phyloP scores from a whole-genome alignment of 2,797 vertebrate genomes.

The Pygocentrus nattereri region DNA sequence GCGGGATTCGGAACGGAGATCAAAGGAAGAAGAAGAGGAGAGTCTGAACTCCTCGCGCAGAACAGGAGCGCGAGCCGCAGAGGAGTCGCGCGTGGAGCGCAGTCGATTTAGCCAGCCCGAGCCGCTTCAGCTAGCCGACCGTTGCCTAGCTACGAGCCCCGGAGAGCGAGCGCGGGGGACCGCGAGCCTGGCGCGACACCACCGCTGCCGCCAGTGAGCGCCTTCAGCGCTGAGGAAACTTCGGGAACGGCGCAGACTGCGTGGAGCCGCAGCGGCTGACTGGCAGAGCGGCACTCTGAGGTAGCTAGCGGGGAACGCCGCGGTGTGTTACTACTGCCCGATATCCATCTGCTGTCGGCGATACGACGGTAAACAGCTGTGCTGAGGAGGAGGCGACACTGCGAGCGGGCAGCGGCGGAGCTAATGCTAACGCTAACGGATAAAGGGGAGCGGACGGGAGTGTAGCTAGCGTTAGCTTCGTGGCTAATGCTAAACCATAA shows the following conservation, averaged over 20 bases:
- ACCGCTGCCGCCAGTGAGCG: not conserved
- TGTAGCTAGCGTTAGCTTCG: slow-evolving; percentile 5
- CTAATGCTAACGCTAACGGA: not conserved
- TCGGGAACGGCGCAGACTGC: too few relatives aligned
- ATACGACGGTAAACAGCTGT: not conserved
- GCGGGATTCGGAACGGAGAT: not conserved
- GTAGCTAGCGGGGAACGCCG: not conserved
- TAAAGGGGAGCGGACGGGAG: not conserved
- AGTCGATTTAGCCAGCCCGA: not conserved
- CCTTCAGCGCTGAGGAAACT: not conserved
- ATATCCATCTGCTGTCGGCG: not conserved
- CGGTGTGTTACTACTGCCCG: not conserved
- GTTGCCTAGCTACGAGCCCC: slow-evolving; percentile 12
- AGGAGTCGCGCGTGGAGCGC: not conserved
- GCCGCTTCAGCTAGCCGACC: slow-evolving; percentile 6
- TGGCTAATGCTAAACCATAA: slow-evolving; percentile 1
- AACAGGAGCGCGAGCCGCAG: not conserved
- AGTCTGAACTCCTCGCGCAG: not conserved
- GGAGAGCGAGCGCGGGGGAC: not conserved
- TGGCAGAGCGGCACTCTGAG: not conserved
- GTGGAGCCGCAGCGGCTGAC: not conserved
- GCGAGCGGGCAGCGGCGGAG: not conserved
- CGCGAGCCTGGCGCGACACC: not conserved
- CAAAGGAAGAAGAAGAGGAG: not conserved
- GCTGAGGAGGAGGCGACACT: too few relatives aligned